Base-by-base conservation (phyloP, 2,797 vertebrate species). In the Lemur catta region DNA sequence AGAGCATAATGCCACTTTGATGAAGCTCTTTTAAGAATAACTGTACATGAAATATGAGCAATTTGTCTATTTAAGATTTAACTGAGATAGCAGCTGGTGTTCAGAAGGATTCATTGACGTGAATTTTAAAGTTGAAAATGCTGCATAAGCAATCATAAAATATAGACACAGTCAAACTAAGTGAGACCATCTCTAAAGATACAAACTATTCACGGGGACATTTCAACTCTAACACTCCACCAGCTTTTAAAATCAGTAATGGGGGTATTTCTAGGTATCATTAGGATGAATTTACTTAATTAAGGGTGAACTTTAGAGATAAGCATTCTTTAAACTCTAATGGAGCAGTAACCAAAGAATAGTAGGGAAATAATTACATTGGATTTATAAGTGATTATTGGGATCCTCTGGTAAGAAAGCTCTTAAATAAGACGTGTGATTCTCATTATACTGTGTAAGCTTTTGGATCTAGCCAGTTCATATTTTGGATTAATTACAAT, bases 11-110 rank as follows among this genome's bases (percentile, higher is more conserved):
- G 95, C 89, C 63, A 78, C 67, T 88, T 69, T 88, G 92, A 96
- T 96, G 97, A 95, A 90, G 96, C 94, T 74, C 93, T 96, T 95
- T 94, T 80, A 94, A 93, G 93, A 96, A 94, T 84, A 97, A 93
- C 86, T 90, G 55, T 84, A 92, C 94, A 93, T 95, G 93, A 96
- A 93, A 96, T 93, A 90, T 94, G 95, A 97, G 97, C 91, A 96
- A 92, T 96, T 97, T 96, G 91, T 94, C 95, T 96, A 96, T 96
- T 96, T 97, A 97, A 94, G 95, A 94, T 89, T 89, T 92, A 96
- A 92, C 91, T 81, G 88, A 65, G 71, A 84, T 75, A 93, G 93
- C 96, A 95, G 95, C 96, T 96, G 96, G 93, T 57, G 75, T 91
- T 94, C 48, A 41, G 76, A 94, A 95, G 63, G 89, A 94, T 93